These are phyloP conservation scores for Coelopa frigida DNA, from an alignment of 1,140 invertebrate genomes.

Conservation along the genomic window DNA sequence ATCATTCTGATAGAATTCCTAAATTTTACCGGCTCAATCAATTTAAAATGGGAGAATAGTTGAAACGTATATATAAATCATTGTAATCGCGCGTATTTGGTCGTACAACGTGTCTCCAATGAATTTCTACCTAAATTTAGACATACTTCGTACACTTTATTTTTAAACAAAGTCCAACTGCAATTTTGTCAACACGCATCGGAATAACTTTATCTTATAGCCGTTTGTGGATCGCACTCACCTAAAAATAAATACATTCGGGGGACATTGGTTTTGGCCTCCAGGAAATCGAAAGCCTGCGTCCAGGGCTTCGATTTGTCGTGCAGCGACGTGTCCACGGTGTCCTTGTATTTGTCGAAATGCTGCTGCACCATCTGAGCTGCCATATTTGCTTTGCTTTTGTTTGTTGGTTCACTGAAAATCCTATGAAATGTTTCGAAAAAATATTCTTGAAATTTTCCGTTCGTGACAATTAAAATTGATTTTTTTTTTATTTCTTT, in stretches of 20 bases:
- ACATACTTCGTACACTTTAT: not conserved
- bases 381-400: slow-evolving; percentile 6
- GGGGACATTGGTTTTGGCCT: slow-evolving; percentile 14
- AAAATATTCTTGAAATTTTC: no score
- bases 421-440: no score
- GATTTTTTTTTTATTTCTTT: no score
- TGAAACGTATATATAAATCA: not conserved
- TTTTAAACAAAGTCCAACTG: not conserved
- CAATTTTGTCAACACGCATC: no score
- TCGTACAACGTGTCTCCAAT: not conserved
- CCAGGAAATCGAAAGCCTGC: slow-evolving; percentile 9
- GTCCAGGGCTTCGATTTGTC: slow-evolving; percentile 15
- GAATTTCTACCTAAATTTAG: not conserved
- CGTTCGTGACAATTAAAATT: no score
- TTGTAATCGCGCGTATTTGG: not conserved
- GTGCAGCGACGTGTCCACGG: slow-evolving; percentile 9
- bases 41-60: not conserved
- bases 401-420: no score
- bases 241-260: slow-evolving; percentile 15
- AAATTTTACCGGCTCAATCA: not conserved
- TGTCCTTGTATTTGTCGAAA: slow-evolving; percentile 10
- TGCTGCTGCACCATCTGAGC: slow-evolving; percentile 7
- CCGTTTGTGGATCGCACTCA: no score
- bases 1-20: not conserved
- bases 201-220: not conserved